These are phyloP conservation scores for Sebastes oblongus DNA, from an alignment of 2,797 vertebrate genomes.

Conservation along the genomic window DNA sequence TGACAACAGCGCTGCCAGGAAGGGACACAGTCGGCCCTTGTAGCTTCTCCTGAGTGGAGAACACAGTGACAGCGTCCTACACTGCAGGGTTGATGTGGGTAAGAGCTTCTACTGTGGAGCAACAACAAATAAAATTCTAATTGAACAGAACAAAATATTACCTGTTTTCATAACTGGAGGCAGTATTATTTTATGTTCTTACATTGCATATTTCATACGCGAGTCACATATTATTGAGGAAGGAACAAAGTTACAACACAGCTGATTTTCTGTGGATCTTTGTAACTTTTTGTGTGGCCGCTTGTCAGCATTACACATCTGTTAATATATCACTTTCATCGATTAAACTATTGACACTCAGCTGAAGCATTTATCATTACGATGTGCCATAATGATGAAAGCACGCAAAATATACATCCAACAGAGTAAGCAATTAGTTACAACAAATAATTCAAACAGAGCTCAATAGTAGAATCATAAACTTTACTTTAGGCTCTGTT, in stretches of 20 bases:
- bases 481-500: no score
- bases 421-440: background rate
- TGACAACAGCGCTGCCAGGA: background rate
- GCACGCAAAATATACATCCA: background rate
- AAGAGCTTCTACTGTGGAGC: background rate
- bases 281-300: background rate
- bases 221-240: background rate
- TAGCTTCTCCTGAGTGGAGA: background rate
- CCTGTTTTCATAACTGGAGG: background rate
- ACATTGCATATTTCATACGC: background rate
- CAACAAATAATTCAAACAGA: background rate
- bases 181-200: background rate
- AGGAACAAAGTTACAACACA: background rate
- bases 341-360: conserved; percentile 8
- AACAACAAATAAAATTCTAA: background rate
- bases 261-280: background rate
- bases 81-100: background rate
- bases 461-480: background rate
- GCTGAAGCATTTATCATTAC: background rate
- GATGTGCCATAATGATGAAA: background rate
- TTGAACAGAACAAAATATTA: background rate
- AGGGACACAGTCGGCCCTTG: background rate
- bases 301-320: background rate
- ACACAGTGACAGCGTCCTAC: background rate
- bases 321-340: conserved; percentile 12